phyloP scores from a whole-genome alignment of 1,140 invertebrate genomes.

The Neodiprion fabricii region DNA sequence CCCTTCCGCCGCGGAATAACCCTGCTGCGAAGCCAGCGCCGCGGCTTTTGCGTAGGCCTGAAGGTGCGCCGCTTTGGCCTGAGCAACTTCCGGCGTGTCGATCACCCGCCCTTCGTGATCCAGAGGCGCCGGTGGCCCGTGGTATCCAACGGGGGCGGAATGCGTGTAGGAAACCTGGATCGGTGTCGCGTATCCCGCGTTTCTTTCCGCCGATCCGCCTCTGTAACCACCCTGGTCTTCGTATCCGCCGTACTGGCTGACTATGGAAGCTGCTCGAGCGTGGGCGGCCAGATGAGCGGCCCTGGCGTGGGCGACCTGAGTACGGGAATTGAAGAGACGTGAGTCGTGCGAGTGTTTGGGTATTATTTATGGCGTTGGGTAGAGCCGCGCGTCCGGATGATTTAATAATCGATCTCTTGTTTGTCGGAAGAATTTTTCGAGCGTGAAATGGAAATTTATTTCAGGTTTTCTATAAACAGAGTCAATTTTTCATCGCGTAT shows the following conservation, averaged over 20 bases:
- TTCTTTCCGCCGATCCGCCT: constrained; percentile 49
- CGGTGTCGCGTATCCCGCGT: constrained; percentile 47
- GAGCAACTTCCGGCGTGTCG: constrained; percentile 57
- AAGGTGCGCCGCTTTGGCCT: constrained; percentile 49
- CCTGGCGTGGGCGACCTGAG: constrained; percentile 44
- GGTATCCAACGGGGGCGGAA: constrained; percentile 29
- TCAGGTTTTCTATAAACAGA: too few relatives aligned
- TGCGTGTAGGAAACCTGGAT: constrained; percentile 39
- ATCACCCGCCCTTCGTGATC: constrained; percentile 38
- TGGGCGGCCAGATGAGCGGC: constrained; percentile 52
- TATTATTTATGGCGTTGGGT: too few relatives aligned
- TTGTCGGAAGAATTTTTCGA: too few relatives aligned
- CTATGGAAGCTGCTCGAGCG: constrained; percentile 41
- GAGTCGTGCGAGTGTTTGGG: too few relatives aligned
- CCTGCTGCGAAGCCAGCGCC: constrained; percentile 21
- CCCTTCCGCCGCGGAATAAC: neutral
- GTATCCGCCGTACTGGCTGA: constrained; percentile 19
- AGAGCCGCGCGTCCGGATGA: too few relatives aligned
- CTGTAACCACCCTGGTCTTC: constrained; percentile 32
- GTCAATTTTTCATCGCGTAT: too few relatives aligned
- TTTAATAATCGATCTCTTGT: too few relatives aligned
- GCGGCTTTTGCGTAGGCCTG: constrained; percentile 46
- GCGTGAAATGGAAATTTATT: too few relatives aligned
- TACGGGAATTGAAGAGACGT: neutral
- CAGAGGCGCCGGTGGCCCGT: constrained; percentile 36